Base-by-base conservation (phyloP, 2,797 vertebrate species). In the Gymnoscopelus braueri region DNA sequence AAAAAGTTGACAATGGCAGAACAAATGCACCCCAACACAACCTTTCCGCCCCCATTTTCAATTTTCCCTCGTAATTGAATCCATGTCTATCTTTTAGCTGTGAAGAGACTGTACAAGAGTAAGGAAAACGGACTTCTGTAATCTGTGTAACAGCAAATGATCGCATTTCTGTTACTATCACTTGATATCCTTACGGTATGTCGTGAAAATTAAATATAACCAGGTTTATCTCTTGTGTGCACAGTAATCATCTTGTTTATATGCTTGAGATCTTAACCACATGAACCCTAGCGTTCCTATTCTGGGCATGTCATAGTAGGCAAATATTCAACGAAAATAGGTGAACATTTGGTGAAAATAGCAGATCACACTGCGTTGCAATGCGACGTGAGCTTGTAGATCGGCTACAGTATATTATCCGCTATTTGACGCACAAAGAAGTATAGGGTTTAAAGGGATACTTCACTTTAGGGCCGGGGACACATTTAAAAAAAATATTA, bases 151-250 rank as follows among this genome's bases (percentile, higher is more conserved):
- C 56, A 50, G 52, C 65, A 80, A 85, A 76, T 11, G 1, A 59
- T 77, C 68, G 81, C 69, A 11, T 67, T 80, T 80, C 61, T 81
- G 78, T 83, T 82, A 63, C 75, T 63, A 67, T 86, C 82, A 88
- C 85, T 83, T 83, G 71, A 74, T 85, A 82, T 88, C 59, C 83
- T 81, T n/a, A 74, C 89, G 77, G 65, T 84, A 81, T 89, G 75
- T 88, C 83, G 86, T 88, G 81, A 65, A 83, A 87, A 83, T 85
- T 72, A 89, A 91, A 60, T 91, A 86, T 88, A 87, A 83, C 80
- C 79, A 78, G 80, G 77, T 89, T 84, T 82, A 79, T 78, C 76
- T 79, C 78, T 63, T 81, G 84, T 88, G 86, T 74, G 74, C 84
- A 89, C 86, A 87, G 84, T 84, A 71, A 77, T 84, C 44, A 39